Conservation (phyloP, 2,888 invertebrate genomes). For the Drosophila lutescens region DNA sequence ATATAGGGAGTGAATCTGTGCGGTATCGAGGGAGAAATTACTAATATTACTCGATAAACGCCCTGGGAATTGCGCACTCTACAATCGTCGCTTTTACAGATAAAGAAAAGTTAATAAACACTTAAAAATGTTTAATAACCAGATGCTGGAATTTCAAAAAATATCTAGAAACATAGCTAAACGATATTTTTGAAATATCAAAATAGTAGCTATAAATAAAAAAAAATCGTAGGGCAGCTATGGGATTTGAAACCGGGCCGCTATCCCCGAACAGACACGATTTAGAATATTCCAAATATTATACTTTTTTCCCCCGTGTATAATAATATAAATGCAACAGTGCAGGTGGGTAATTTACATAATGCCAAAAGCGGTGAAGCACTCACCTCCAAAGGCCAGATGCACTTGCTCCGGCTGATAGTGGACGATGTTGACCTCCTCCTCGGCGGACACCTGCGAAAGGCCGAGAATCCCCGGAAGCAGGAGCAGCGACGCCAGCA, state of each 20-base stretch:
- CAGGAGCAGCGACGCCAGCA: slow-evolving; percentile 26
- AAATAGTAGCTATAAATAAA: too few relatives aligned
- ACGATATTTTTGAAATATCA: too few relatives aligned
- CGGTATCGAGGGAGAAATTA: background rate
- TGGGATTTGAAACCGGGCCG: background rate
- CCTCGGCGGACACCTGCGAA: background rate
- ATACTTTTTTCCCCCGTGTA: background rate
- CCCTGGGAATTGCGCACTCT: slow-evolving; percentile 1
- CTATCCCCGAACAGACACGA: too few relatives aligned
- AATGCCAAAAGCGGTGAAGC: background rate
- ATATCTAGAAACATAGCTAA: background rate
- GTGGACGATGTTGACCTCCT: slow-evolving; percentile 69
- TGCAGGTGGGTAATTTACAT: slow-evolving; percentile 9
- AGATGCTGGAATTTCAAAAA: too few relatives aligned
- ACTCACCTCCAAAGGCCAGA: slow-evolving; percentile 87
- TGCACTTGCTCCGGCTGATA: slow-evolving; percentile 90
- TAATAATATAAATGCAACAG: slow-evolving; percentile 3
- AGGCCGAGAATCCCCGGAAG: slow-evolving; percentile 17
- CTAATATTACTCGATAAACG: background rate
- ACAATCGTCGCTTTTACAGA: background rate
- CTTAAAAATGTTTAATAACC: too few relatives aligned
- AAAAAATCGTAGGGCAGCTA: background rate
- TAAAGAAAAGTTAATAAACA: too few relatives aligned
- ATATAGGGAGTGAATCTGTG: background rate
- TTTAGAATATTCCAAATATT: too few relatives aligned